Evolutionary conservation across 30 jellyfish, hydroid and myxozoan genomes (phyloP).

Genomic region (Turritopsis dohrnii): DNA sequence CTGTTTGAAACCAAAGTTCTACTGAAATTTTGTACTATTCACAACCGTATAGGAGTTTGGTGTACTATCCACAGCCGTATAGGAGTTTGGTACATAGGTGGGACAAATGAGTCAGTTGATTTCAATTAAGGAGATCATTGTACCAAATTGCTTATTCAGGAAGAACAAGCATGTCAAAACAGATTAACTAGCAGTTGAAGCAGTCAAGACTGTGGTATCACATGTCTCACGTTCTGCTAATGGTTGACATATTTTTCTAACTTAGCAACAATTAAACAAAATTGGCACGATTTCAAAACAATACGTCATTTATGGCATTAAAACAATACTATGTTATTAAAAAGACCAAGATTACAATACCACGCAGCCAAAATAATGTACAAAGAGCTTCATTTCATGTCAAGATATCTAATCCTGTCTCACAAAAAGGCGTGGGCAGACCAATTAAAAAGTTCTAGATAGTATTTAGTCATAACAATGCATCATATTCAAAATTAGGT

Average conservation of each 20-base stretch:
- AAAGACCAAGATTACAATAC: background rate
- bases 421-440: background rate
- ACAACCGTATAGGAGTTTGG: background rate
- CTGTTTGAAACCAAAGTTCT: background rate
- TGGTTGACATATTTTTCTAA: background rate
- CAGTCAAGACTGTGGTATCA: too few species aligned
- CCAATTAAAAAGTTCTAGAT: background rate
- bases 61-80: background rate
- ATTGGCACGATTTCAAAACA: background rate
- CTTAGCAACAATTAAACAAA: background rate
- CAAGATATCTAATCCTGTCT: background rate
- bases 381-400: background rate
- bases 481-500: background rate
- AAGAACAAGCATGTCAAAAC: background rate
- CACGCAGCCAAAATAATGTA: background rate
- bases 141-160: background rate
- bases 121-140: background rate
- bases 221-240: background rate
- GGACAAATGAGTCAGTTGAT: background rate
- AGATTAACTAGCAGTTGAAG: background rate
- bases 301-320: background rate
- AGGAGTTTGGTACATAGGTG: background rate
- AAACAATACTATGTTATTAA: background rate
- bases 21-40: background rate
- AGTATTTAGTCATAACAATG: background rate